Evolutionary conservation across 2,113 vertebrate species (phyloP), one percentile per base, ranked within the genome.

Genomic region (Sceloporus tristichus): DNA sequence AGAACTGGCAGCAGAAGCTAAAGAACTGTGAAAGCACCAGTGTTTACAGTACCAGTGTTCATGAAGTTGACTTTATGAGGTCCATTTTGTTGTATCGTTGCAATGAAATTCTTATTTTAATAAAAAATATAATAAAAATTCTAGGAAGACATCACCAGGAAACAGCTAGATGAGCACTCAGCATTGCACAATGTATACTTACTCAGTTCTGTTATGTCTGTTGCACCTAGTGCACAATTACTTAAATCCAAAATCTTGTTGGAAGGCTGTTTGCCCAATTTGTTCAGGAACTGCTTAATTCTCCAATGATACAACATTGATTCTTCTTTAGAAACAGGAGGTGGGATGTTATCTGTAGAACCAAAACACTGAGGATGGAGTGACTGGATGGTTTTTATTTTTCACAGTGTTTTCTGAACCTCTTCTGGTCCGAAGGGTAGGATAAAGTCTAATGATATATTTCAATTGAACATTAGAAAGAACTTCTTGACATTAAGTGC

Each of bases 201-300:
- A 98, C 98, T 97, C 1, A 98, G 90, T 77, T 98, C 97, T 81
- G 96, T 88, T 89, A 97, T 25, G 34, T 98, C 98, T 1, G 93
- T 95, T 1, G 96, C 94, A 4, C 94, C 98, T 80, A 98, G 93
- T 2, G 96, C 95, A 88, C 97, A 97, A 85, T 97, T 98, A 82
- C 95, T 97, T 88, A 98, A 93, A 78, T 96, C 97, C 18, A 98
- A 93, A 78, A 85, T 96, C 59, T 93, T 93, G 88, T 92, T 95
- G 88, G 95, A 94, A 0, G 94, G 79, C 40, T 94, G 97, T 94
- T 97, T 98, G 53, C 97, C 97, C 79, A 98, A 68, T 88, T 96
- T 97, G 94, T 97, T 94, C 92, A 97, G 93, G 91, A 98, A 97
- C 75, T 95, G 94, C 38, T 96, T 91, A 7, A 98, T 96, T 84